Evolutionary conservation across 2,113 vertebrate genomes (phyloP), one percentile per base, ranked within the genome.

Genomic region (Toxotes jaculatrix): DNA sequence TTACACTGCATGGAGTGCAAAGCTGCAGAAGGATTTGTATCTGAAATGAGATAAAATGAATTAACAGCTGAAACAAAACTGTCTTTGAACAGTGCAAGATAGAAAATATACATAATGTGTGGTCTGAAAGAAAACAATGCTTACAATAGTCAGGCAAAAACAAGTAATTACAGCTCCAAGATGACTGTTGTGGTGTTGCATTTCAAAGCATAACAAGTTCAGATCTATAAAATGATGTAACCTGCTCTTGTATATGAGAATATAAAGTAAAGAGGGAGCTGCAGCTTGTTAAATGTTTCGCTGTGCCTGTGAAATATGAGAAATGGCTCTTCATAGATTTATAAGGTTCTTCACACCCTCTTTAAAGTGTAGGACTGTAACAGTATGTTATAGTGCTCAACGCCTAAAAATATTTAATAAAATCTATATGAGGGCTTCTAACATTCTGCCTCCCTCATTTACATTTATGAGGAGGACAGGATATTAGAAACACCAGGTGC

Each of bases 251-350:
- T 23, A 36, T 60, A 55, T 59, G n/a, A 38, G 51, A 77, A 73
- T 56, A 27, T 51, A 47, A 61, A 65, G 40, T 72, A 16, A 67
- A 32, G 42, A 14, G 3, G 61, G 60, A 55, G 21, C 61, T 57
- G 5, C 56, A 23, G 65, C 70, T 79, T 38, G 36, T 55, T 80
- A 75, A 83, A 85, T 67, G 55, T 61, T 59, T 5, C 1, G 42
- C 60, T 68, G 27, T 40, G 69, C 4, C 27, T 66, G 31, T 76
- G 43, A 74, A 70, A 74, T 81, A 17, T 45, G 12, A 71, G 40
- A 79, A 63, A 62, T 47, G 31, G 47, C 45, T 82, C 21, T 14
- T 14, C 4, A 31, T 42, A 36, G 43, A 47, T 62, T 79, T 67
- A 62, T 67, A 53, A 45, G 32, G 55, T 36, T 21, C 21, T 59